phyloP scores from a whole-genome alignment of 2,797 vertebrate genomes.

The Anolis apletophallus region DNA sequence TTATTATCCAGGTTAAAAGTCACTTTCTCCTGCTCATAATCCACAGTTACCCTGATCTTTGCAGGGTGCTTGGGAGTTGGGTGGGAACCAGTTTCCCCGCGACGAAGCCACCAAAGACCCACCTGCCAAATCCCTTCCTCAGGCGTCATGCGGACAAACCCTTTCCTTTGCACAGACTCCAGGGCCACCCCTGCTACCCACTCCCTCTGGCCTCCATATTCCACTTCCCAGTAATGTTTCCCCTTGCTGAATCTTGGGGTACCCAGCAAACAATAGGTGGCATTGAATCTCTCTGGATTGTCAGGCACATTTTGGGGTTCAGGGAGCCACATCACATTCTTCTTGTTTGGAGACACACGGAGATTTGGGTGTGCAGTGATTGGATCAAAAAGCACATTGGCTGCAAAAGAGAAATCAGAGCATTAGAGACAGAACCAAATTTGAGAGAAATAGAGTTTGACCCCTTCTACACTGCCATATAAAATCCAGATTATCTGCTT shows the following conservation, averaged over 20 bases:
- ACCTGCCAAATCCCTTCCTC: conserved; percentile 2
- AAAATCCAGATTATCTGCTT: too few relatives aligned
- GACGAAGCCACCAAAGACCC: conserved; percentile 7
- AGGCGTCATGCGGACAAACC: fast-evolving
- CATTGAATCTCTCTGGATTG: conserved; percentile 70
- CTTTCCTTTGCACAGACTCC: conserved; percentile 43
- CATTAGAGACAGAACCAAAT: neutral
- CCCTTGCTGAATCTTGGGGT: conserved; percentile 66
- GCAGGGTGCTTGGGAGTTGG: neutral
- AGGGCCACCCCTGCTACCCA: conserved; percentile 74
- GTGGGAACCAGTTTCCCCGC: neutral
- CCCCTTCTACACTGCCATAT: too few relatives aligned
- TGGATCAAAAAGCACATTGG: neutral
- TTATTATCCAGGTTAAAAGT: neutral
- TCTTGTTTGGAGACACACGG: conserved; percentile 66
- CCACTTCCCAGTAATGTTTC: conserved; percentile 72
- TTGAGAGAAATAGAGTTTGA: neutral
- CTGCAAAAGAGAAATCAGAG: neutral
- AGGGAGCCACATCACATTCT: conserved; percentile 51
- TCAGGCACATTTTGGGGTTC: conserved; percentile 53
- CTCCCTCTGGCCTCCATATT: conserved; percentile 63
- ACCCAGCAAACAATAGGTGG: conserved; percentile 69
- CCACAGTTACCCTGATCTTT: neutral
- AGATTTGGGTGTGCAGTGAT: conserved; percentile 37
- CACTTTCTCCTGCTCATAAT: neutral